Base-by-base conservation (phyloP, 2,113 vertebrate genomes). In the Grammomys dolichurus region DNA sequence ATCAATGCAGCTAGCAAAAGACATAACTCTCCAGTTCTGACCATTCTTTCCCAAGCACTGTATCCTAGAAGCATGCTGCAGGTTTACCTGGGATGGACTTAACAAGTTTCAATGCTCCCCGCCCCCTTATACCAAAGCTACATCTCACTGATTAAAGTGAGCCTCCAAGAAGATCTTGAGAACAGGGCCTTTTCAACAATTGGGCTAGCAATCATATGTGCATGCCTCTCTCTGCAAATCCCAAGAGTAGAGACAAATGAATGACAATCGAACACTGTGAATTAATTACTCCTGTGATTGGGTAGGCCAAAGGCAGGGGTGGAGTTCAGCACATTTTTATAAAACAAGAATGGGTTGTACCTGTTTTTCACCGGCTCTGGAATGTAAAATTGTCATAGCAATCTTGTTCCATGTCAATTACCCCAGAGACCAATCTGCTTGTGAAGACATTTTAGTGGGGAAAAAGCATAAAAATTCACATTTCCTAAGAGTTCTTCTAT, bases 161-260 rank as follows among this genome's bases (percentile, higher is more conserved):
- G 56, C 94, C 97, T 98, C 94, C 92, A 95, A 95, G 95, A 98
- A 97, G 93, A 97, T 78, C 95, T 98, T 98, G 96, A 98, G 98
- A 98, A 98, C 73, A 97, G 91, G 96, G 93, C 95, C 96, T 95
- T 96, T 97, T 93, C 96, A 97, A 96, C 97, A 98, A 97, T 96
- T 95, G 95, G 97, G 96, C 91, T 97, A 98, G 98, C 98, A 98
- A 97, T 98, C 98, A 94, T 97, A 97, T 95, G 94, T 96, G 94
- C 93, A 89, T 97, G 95, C 89, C 88, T 98, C 97, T 94, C 87
- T 98, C 97, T 96, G 97, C 93, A 96, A 98, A 98, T 97, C 98
- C 95, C 86, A 96, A 95, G 92, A 97, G 91, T 96, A 97, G 76
- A 97, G 93, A 97, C 97, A 98, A 98, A 98, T 94, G 98, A 98